phyloP scores from a whole-genome alignment of 2,888 invertebrate species.

The Vannuccia rotundouncinata region DNA sequence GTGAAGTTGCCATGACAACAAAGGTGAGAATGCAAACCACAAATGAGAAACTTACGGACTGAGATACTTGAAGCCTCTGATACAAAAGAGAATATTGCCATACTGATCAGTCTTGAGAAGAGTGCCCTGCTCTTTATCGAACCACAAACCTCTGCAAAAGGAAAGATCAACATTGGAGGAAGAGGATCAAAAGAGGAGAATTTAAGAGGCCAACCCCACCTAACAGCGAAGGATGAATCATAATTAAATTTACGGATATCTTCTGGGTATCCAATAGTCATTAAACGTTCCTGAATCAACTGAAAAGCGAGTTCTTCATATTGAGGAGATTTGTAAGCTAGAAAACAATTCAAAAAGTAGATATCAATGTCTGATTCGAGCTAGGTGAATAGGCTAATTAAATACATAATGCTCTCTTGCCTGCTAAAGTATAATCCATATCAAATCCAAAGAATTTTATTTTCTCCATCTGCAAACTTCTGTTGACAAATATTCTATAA shows the following conservation, averaged over 20 bases:
- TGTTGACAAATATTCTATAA: conserved; percentile 86
- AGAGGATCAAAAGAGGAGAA: neutral
- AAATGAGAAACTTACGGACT: conserved; percentile 58
- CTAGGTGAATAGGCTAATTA: too few relatives aligned
- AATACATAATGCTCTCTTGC: too few relatives aligned
- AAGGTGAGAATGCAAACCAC: too few relatives aligned
- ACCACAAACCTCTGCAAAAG: conserved; percentile 80
- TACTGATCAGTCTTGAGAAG: conserved; percentile 86
- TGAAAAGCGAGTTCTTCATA: conserved; percentile 90
- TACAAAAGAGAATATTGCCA: conserved; percentile 92
- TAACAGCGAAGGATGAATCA: conserved; percentile 87
- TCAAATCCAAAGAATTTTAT: conserved; percentile 99
- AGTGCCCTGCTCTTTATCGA: conserved; percentile 90
- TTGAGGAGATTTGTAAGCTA: conserved; percentile 94
- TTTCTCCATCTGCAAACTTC: conserved; percentile 91
- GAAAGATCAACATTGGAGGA: neutral
- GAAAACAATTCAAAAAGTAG: conserved; percentile 41
- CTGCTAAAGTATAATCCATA: conserved; percentile 98
- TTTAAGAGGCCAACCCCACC: conserved; percentile 59
- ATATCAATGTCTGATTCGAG: too few relatives aligned
- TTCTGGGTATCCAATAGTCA: conserved; percentile 81
- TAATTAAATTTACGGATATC: conserved; percentile 88
- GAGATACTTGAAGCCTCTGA: conserved; percentile 83
- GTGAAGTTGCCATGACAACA: too few relatives aligned
- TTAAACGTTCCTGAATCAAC: conserved; percentile 78